These are phyloP conservation scores for Acanthosoma haemorrhoidale DNA, from an alignment of 2,888 invertebrate species.

Conservation along the genomic window DNA sequence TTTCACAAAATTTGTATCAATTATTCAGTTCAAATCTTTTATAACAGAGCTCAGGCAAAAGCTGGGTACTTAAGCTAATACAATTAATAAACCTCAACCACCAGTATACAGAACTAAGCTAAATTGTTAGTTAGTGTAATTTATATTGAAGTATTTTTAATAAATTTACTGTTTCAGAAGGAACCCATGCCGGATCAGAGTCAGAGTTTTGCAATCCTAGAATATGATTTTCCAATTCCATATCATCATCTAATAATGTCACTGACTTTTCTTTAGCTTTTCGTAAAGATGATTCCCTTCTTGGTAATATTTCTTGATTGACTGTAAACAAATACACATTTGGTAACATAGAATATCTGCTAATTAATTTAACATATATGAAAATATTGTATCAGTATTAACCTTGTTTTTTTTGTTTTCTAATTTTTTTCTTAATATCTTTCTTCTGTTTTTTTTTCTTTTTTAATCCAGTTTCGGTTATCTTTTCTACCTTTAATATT, in stretches of 20 bases:
- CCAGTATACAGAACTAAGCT: no score
- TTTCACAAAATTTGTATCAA: no score
- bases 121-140: no score
- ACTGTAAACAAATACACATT: slow-evolving; percentile 20
- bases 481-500: not conserved
- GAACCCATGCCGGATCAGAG: slow-evolving; percentile 72
- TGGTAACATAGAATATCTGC: no score
- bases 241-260: slow-evolving; percentile 48
- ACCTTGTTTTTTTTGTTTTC: not conserved
- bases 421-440: slow-evolving; percentile 13
- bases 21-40: no score
- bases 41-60: no score
- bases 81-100: no score
- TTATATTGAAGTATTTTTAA: no score
- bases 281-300: slow-evolving; percentile 58
- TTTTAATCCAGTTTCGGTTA: not conserved
- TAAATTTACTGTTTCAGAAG: slow-evolving; percentile 42
- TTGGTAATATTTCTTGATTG: slow-evolving; percentile 46
- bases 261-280: slow-evolving; percentile 62
- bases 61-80: no score
- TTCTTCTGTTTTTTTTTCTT: slow-evolving; percentile 19
- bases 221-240: slow-evolving; percentile 52
- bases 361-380: not conserved
- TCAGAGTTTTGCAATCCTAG: slow-evolving; percentile 59
- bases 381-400: not conserved